Conservation (phyloP, 2,113 vertebrate genomes). For the Anser cygnoides region DNA sequence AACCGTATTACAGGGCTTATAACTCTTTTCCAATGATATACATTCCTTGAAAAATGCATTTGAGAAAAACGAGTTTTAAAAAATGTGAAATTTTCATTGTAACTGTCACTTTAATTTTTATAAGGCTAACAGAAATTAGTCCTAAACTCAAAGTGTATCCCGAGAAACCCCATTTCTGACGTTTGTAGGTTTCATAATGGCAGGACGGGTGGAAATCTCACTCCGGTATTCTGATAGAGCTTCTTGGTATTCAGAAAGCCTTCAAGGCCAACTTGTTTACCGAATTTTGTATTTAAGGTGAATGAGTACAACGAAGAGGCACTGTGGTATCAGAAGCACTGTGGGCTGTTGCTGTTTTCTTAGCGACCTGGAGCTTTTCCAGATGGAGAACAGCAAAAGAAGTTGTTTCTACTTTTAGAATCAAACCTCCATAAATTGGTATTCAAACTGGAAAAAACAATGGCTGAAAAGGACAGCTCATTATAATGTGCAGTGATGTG, state of each 20-base stretch:
- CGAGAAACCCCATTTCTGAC: not conserved
- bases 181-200: not conserved
- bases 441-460: conserved; percentile 29
- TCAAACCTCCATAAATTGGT: conserved; percentile 15
- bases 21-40: not conserved
- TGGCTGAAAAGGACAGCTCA: conserved; percentile 4
- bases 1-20: not conserved
- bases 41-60: not conserved
- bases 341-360: not conserved
- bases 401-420: conserved; percentile 37
- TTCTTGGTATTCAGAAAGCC: not conserved
- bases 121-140: not conserved
- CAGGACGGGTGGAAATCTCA: not conserved
- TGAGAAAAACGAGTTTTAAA: not conserved
- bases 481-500: conserved; percentile 9
- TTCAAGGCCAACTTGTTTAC: not conserved
- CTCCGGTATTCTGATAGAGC: not conserved
- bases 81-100: not conserved
- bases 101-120: not conserved
- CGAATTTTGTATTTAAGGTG: not conserved
- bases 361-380: conserved; percentile 3
- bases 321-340: not conserved
- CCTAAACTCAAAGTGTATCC: not conserved
- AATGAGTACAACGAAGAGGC: not conserved
- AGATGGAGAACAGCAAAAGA: not conserved